Evolutionary conservation across 2,888 invertebrate species (phyloP).

Genomic region (Anoplius nigerrimus): DNA sequence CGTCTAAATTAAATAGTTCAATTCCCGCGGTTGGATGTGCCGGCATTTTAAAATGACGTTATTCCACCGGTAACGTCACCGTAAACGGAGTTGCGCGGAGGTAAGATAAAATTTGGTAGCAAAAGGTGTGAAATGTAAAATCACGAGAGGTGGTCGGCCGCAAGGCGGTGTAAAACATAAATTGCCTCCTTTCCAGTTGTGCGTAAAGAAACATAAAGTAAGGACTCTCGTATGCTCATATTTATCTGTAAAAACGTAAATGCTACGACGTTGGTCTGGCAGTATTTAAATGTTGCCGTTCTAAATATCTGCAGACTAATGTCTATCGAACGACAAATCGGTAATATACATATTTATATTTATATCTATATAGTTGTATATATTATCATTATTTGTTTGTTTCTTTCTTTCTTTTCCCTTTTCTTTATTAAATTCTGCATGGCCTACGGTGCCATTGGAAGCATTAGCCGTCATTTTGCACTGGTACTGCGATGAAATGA

Average conservation of each 20-base stretch:
- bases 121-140: too few species aligned
- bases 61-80: background rate
- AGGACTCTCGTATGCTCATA: constrained; percentile 1
- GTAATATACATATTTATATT: constrained; percentile 55
- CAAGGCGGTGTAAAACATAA: background rate
- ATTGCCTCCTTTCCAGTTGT: constrained; percentile 17
- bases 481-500: constrained; percentile 51
- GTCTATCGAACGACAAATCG: constrained; percentile 60
- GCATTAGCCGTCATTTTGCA: constrained; percentile 54
- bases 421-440: constrained; percentile 55
- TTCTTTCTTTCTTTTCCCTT: constrained; percentile 21
- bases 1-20: constrained; percentile 64
- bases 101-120: too few species aligned
- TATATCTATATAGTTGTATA: constrained; percentile 53
- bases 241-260: constrained; percentile 42
- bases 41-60: constrained; percentile 12
- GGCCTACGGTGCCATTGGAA: constrained; percentile 67
- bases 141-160: background rate
- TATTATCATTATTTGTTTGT: constrained; percentile 53
- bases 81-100: background rate
- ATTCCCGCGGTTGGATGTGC: constrained; percentile 16
- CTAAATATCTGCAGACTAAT: constrained; percentile 54
- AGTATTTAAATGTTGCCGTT: constrained; percentile 51
- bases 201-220: constrained; percentile 34
- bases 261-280: constrained; percentile 49